A percentile compares a stretch with the other conserved stretches of the same genome.
Conservation (phyloP, 2,797 vertebrate genomes). For the Silurus aristotelis region DNA sequence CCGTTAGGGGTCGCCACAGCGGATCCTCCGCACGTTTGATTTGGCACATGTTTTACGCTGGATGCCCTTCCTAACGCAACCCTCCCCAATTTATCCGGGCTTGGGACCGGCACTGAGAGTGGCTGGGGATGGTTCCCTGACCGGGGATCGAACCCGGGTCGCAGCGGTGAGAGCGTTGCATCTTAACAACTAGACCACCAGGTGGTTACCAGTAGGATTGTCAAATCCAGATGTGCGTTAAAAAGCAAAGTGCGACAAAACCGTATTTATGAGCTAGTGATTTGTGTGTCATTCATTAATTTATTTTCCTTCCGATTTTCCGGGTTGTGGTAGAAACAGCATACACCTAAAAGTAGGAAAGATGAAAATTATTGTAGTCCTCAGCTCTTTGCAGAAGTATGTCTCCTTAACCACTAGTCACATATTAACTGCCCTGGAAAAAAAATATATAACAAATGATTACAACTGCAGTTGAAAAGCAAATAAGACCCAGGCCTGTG, state of each 20-base stretch:
- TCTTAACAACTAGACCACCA: no score
- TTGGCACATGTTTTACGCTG: no score
- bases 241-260: neutral
- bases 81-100: no score
- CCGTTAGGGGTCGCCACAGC: no score
- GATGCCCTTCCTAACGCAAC: no score
- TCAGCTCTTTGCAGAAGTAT: neutral
- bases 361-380: neutral
- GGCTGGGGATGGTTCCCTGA: no score
- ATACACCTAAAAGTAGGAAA: neutral
- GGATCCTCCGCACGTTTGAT: no score
- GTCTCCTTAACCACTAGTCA: neutral
- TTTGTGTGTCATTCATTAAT: neutral
- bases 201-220: slow-evolving; percentile 28
- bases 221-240: neutral
- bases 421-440: neutral
- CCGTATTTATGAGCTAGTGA: neutral
- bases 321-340: neutral
- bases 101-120: no score
- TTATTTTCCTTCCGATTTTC: neutral
- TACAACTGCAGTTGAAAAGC: neutral
- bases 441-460: neutral
- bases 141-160: no score
- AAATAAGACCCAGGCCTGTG: neutral
- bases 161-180: no score